Evolutionary conservation across 2,113 vertebrate genomes (phyloP).

Genomic region (Istiophorus platypterus): DNA sequence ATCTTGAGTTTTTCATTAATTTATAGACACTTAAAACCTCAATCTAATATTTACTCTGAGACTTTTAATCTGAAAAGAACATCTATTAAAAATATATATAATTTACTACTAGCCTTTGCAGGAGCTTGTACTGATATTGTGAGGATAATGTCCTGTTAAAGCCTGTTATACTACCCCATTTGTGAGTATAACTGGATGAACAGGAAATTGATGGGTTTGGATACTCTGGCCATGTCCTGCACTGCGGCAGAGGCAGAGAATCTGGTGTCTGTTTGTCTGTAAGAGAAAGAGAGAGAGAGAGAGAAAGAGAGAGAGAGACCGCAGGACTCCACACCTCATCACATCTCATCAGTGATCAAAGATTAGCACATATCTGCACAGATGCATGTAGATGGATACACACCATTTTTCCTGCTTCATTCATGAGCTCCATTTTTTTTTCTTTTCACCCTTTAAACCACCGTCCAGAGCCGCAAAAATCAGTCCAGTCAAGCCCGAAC

Average conservation of each 20-base stretch:
- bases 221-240: conserved; percentile 79
- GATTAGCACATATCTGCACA: conserved; percentile 62
- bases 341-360: conserved; percentile 74
- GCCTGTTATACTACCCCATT: neutral
- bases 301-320: conserved; percentile 27
- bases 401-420: neutral
- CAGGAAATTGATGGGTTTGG: conserved; percentile 72
- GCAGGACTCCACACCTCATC: conserved; percentile 77
- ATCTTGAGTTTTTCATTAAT: neutral
- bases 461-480: conserved; percentile 17
- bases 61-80: neutral
- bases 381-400: conserved; percentile 19
- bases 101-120: neutral
- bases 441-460: conserved; percentile 1
- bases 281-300: conserved; percentile 25
- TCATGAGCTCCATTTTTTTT: fast-evolving
- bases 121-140: neutral
- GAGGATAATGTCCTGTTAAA: conserved; percentile 22
- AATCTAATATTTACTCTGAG: neutral
- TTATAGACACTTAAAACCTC: neutral
- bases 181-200: conserved; percentile 53
- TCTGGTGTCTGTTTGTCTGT: conserved; percentile 64
- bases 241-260: conserved; percentile 83
- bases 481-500: conserved; percentile 8
- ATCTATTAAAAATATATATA: neutral